Evolutionary conservation across 2,113 vertebrate species (phyloP).

Genomic region (Strix uralensis): DNA sequence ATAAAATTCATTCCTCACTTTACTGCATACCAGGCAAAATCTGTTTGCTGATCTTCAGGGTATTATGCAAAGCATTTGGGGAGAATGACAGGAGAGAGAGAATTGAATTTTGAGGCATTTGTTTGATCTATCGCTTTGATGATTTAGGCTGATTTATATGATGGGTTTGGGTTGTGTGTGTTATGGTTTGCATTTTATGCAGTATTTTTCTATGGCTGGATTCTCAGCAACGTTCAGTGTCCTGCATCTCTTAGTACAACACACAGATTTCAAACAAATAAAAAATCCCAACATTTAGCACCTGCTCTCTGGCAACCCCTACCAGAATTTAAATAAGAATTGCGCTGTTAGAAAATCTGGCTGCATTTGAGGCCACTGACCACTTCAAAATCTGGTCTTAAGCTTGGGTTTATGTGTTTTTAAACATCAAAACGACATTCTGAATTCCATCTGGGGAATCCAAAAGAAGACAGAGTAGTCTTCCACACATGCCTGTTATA

Average conservation of each 20-base stretch:
- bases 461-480: conserved; percentile 21
- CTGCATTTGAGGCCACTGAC: background rate
- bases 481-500: background rate
- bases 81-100: conserved; percentile 55
- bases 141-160: conserved; percentile 68
- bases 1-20: conserved; percentile 51
- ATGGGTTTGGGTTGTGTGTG: conserved; percentile 44
- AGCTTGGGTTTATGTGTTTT: conserved; percentile 17
- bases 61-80: conserved; percentile 66
- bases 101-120: conserved; percentile 64
- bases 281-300: conserved; percentile 30
- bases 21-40: conserved; percentile 57
- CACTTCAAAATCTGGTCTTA: conserved; percentile 26
- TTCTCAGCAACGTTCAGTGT: conserved; percentile 8
- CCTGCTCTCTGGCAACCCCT: conserved; percentile 25
- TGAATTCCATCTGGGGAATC: background rate
- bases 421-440: conserved; percentile 9
- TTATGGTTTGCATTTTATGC: conserved; percentile 50
- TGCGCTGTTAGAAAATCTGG: background rate
- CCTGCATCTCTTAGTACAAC: background rate
- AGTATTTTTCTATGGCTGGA: conserved; percentile 5
- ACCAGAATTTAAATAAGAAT: conserved; percentile 9
- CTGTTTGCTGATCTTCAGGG: conserved; percentile 65
- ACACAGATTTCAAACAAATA: conserved; percentile 30
- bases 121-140: conserved; percentile 69